Conservation (phyloP, 2,113 vertebrate genomes). For the Paradoxurus hermaphroditus region DNA sequence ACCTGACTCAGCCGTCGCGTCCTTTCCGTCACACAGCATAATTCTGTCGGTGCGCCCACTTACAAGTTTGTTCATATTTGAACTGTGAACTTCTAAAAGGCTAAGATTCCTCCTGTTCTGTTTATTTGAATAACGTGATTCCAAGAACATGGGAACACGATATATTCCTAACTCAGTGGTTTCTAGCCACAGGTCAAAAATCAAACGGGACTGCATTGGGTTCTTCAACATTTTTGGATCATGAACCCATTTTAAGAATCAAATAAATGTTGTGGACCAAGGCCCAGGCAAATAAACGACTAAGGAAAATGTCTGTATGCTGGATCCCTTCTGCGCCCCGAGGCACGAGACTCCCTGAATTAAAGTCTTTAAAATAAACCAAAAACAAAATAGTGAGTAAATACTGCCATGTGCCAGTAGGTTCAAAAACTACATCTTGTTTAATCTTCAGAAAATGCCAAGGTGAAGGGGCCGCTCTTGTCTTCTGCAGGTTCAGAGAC, state of each 20-base stretch:
- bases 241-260: constrained; percentile 37
- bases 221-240: constrained; percentile 41
- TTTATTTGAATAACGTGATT: constrained; percentile 22
- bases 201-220: background rate
- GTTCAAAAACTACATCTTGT: background rate
- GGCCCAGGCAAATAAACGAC: constrained; percentile 4
- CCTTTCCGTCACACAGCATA: background rate
- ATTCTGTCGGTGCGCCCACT: background rate
- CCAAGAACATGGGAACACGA: constrained; percentile 31
- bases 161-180: constrained; percentile 31
- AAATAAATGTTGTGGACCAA: background rate
- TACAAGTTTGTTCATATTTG: background rate
- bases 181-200: constrained; percentile 33
- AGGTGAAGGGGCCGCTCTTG: background rate
- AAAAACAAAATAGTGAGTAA: background rate
- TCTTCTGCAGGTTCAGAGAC: background rate
- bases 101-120: background rate
- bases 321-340: too few species aligned
- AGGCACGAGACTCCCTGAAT: background rate
- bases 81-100: background rate
- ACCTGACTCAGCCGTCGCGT: background rate
- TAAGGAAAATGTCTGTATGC: background rate
- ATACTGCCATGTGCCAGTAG: background rate
- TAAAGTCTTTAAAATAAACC: constrained; percentile 8
- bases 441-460: background rate